Evolutionary conservation across 1,140 invertebrate genomes (phyloP), one percentile per base, ranked within the genome.

Genomic region (Drosophila murphyi): DNA sequence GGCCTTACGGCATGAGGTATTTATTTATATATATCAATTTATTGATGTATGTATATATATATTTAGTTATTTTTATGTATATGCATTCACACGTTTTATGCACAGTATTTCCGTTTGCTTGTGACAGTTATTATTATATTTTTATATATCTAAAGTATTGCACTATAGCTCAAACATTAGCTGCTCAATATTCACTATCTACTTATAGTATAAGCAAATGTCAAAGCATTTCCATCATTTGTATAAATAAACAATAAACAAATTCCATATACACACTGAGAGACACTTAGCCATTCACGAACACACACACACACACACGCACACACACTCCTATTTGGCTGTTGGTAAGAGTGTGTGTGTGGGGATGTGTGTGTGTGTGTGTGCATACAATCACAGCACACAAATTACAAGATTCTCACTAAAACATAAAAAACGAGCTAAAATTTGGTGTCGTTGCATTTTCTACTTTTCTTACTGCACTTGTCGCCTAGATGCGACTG

Each of bases 361-460:
- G n/a, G 20, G 20, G 20, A 20, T 29, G 50, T 12, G 56, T 41
- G 50, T 12, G 12, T 50, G 65, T 52, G 34, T 35, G 45, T 61
- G 47, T 32, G 82, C 76, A 37, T 69, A 85, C 79, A 88, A 88
- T 88, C 83, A 88, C 83, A 88, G 83, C 83, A 88, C 69, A 83
- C 80, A 67, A 78, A 79, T 88, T 80, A 78, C 69, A 73, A 73
- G 29, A 64, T 50, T 79, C 72, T 65, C 52, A 50, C 50, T 70
- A 68, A 80, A 75, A 69, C 75, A 87, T 80, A 64, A 54, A 72
- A 83, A 80, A 79, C 68, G 63, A 72, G 83, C 64, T 78, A 88
- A 80, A 88, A 78, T 87, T 87, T 87, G 85, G 83, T 80, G 69
- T 80, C 78, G 76, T 88, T 87, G 72, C 83, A 88, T 75, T 50